These are phyloP conservation scores for Hippopotamyrus pictus DNA, from an alignment of 2,797 vertebrate species.

Conservation along the genomic window DNA sequence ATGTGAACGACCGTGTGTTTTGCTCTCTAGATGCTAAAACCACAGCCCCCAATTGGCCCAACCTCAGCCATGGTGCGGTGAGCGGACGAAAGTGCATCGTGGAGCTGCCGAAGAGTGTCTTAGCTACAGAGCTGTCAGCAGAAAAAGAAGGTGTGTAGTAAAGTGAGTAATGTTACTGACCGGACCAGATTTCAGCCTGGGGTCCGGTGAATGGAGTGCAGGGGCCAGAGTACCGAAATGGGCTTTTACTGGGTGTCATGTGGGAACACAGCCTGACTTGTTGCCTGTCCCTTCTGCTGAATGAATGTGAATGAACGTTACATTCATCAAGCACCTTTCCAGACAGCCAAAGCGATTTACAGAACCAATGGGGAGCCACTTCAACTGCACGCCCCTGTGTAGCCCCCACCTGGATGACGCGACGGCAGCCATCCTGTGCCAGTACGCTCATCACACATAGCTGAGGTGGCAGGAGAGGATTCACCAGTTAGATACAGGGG, in stretches of 20 bases:
- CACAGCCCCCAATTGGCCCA: constrained; percentile 77
- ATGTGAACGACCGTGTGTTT: not conserved
- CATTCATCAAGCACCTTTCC: not conserved
- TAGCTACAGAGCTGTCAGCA: not conserved
- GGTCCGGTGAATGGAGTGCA: not conserved
- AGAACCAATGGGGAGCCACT: not conserved
- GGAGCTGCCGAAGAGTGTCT: constrained; percentile 37
- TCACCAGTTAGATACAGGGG: not conserved
- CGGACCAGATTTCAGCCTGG: not conserved
- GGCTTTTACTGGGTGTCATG: not conserved
- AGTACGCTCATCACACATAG: not conserved
- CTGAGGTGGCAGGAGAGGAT: not conserved
- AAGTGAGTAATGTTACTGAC: not conserved
- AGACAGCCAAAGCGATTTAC: not conserved
- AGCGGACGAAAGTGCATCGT: constrained; percentile 52
- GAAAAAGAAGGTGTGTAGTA: constrained; percentile 42
- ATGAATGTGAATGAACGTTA: not conserved
- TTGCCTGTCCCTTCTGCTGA: not conserved
- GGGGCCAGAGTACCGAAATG: not conserved
- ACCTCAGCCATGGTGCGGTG: constrained; percentile 43
- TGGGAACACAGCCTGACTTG: not conserved
- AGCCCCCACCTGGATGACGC: not conserved
- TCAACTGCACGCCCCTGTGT: not conserved
- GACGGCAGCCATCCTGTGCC: not conserved
- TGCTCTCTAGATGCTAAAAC: constrained; percentile 70